phyloP scores from a whole-genome alignment of 2,113 vertebrate species.

The Psephotus haematonotus region DNA sequence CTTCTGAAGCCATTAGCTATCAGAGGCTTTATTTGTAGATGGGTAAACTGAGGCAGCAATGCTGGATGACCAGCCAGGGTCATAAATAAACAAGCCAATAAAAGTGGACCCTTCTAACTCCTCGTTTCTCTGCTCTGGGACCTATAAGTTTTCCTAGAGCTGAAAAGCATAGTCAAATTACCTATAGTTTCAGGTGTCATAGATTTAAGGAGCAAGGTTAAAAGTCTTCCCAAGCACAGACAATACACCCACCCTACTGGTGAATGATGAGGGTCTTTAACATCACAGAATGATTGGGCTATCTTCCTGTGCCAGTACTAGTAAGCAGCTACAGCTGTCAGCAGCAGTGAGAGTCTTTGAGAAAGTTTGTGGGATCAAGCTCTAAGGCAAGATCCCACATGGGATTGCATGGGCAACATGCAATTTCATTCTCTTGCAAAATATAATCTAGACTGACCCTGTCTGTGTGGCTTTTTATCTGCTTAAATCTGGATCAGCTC shows the following conservation, averaged over 20 bases:
- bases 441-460: not conserved
- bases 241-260: not conserved
- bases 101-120: not conserved
- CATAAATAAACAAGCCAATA: not conserved
- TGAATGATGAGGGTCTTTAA: not conserved
- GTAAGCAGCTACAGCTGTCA: not conserved
- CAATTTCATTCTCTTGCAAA: not conserved
- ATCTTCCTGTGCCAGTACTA: not conserved
- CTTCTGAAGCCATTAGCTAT: not conserved
- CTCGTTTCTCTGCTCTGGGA: not conserved
- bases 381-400: not conserved
- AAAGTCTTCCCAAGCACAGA: not conserved
- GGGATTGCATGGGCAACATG: rapidly evolving
- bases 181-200: not conserved
- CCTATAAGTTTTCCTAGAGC: not conserved
- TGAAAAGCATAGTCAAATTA: not conserved
- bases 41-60: not conserved
- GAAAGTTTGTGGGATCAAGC: not conserved
- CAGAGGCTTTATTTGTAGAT: not conserved
- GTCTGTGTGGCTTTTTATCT: not conserved
- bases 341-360: not conserved
- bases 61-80: not conserved
- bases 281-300: not conserved
- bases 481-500: not conserved
- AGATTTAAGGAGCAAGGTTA: not conserved